Evolutionary conservation across 2,113 vertebrate species (phyloP), one percentile per base, ranked within the genome.

Genomic region (Orycteropus afer): DNA sequence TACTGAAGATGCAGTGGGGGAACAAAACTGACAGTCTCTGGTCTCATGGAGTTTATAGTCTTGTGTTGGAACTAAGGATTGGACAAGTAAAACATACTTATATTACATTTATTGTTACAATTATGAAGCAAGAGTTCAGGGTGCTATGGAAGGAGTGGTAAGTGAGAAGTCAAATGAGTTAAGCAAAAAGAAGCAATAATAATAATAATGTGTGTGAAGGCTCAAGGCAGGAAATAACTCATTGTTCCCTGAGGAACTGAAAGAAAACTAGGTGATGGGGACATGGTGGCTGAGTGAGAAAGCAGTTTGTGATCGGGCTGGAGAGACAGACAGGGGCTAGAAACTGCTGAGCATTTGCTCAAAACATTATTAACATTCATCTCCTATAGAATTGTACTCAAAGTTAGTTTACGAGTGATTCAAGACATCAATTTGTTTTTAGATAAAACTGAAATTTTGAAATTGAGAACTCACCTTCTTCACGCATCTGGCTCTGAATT

Each of bases 391-490:
- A 27, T 5, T 0, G 1, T 51, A 83, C 76, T 53, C 74, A 12
- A 15, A 49, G 42, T 34, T 7, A 0, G 17, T 22, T 11, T 40
- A 11, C 2, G 15, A 83, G 45, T 49, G 55, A 10, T 29, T n/a
- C 29, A 73, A 42, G 27, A 37, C n/a, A 10, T 57, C 34, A 3
- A 53, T 49, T 51, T 77, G 45, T 34, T 93, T 91, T 87, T n/a
- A 82, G 90, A 81, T 55, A 85, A 90, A 92, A 91, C 29, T 51
- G 78, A 93, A 83, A 45, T 90, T 34, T 20, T 69, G 53, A 92
- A 78, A 65, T 51, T 61, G 51, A 81, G 53, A n/a, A 37, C 69
- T 89, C 23, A 49, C 92, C 87, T 51, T 40, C 32, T 86, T 93
- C 71, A 79, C 51, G 67, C 79, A 81, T 57, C 13, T 82, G 82